Evolutionary conservation across 2,113 vertebrate genomes (phyloP), one percentile per base, ranked within the genome.

Genomic region (Lasiurus borealis): DNA sequence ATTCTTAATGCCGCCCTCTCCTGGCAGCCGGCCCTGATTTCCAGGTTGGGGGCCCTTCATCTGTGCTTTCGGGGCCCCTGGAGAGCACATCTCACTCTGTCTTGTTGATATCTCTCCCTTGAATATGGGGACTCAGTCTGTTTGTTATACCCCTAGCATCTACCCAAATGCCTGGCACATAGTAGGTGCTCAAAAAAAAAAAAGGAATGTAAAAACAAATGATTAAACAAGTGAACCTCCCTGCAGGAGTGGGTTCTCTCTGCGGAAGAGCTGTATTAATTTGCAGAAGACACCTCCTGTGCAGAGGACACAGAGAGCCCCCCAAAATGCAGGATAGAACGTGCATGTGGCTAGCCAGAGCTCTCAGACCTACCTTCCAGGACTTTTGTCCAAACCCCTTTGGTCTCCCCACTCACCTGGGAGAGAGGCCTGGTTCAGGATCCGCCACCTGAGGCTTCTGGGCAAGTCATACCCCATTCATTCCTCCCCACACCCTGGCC

Each of bases 401-500:
- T 31, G 48, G 46, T 18, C 46, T 54, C 52, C 77, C n/a, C 27
- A 34, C 19, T 19, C 44, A 31, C 34, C 5, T 2, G 9, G 25
- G 40, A 83, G 66, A 48, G 73, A 72, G 18, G 59, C 16, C 48
- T 54, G 11, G 44, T 7, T 75, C 36, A 4, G 75, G 8, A 46
- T 36, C 75, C 78, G 85, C 8, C 18, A 8, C 54, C 84, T 92
- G 78, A 93, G 91, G 96, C 96, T 96, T 83, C 96, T 88, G 72
- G 75, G 69, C 96, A 80, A 68, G 88, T 85, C 15, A 2, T 3
- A 40, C 9, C 31, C 31, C 16, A 18, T 31, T 21, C 73, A 5
- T 36, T 69, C 25, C n/a, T 52, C 81, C 46, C 40, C 31, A 8
- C 2, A 2, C 14, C 71, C 27, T 0, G 2, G 3, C 59, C 27